Base-by-base conservation (phyloP, 2,888 invertebrate genomes). In the Oxycera nigricornis region DNA sequence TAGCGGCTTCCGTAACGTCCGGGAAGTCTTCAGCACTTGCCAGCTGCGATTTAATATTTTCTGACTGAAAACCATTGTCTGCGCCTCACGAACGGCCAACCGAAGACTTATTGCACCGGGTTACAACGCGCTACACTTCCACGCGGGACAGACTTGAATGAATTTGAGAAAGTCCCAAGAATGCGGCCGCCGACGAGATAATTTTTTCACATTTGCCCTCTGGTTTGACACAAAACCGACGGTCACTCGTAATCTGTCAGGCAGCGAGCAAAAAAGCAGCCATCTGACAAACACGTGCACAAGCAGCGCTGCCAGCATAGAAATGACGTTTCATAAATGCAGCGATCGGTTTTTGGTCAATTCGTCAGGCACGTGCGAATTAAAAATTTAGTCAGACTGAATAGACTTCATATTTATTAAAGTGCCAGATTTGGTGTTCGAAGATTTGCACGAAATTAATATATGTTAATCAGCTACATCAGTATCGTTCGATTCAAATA, bases 1-100 rank as follows among this genome's bases (percentile, higher is more conserved):
- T 52, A 65, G 61, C 41, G 61, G n/a, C 6, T 9, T 17, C 20
- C 28, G 46, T 14, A 70, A 22, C 41, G 39, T 30, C 11, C 31
- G 11, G 2, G 72, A 72, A 26, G 39, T 35, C 1, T 62, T 35
- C 11, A 75, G 35, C 0, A 72, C 68, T 30, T 55, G 70, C 28
- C 50, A 35, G n/a, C 74, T 41, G 55, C 35, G 26, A 24, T 65
- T 73, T 2, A 73, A 9, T 41, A 76, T 26, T 65, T 30, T 74
- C 28, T 70, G 73, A 35, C 41, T 61, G 11, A 76, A 46, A 28
- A 76, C 74, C 76, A 76, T 76, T 74, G 4, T 22, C 22, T 31
- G 6, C 17, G 52, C 11, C 6, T 11, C 20, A n/a, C 17, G 20
- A 28, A 62, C 59, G 31, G 28, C 41, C 20, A 39, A 1, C 6